Evolutionary conservation across 2,888 invertebrate species (phyloP).

Genomic region (Cenopis cana): DNA sequence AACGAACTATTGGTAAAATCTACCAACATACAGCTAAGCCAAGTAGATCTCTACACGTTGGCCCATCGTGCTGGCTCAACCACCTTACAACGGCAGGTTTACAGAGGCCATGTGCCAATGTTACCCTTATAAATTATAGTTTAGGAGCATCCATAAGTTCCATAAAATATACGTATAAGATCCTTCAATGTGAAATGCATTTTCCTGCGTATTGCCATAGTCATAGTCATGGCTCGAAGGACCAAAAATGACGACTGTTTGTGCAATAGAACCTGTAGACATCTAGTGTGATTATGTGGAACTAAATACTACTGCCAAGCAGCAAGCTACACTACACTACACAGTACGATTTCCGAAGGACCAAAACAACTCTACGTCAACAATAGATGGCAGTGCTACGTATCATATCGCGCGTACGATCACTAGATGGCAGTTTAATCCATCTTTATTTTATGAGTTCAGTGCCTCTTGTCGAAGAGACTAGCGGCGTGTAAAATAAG

Average conservation of each 20-base stretch:
- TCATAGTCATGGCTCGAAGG: neutral
- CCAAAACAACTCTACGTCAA: slow-evolving; percentile 4
- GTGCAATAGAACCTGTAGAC: neutral
- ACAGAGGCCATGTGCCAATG: no score
- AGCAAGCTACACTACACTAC: neutral
- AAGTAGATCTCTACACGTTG: no score
- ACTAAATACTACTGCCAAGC: slow-evolving; percentile 19
- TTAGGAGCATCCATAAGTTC: no score
- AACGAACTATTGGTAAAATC: no score
- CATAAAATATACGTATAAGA: no score
- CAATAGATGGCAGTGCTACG: slow-evolving; percentile 62
- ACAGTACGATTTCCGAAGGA: slow-evolving; percentile 28
- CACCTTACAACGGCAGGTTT: no score
- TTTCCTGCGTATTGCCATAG: neutral
- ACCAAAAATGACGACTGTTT: neutral
- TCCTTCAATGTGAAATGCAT: neutral
- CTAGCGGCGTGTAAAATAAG: slow-evolving; percentile 56
- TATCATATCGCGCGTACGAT: neutral
- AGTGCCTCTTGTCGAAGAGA: slow-evolving; percentile 65
- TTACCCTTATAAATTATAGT: no score
- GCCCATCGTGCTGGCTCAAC: no score
- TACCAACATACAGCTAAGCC: no score
- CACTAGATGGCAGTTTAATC: slow-evolving; percentile 45
- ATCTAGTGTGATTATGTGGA: slow-evolving; percentile 12
- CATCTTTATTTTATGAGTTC: slow-evolving; percentile 72